phyloP scores from a whole-genome alignment of 2,113 vertebrate species.

The Cricetomys ansorgei region DNA sequence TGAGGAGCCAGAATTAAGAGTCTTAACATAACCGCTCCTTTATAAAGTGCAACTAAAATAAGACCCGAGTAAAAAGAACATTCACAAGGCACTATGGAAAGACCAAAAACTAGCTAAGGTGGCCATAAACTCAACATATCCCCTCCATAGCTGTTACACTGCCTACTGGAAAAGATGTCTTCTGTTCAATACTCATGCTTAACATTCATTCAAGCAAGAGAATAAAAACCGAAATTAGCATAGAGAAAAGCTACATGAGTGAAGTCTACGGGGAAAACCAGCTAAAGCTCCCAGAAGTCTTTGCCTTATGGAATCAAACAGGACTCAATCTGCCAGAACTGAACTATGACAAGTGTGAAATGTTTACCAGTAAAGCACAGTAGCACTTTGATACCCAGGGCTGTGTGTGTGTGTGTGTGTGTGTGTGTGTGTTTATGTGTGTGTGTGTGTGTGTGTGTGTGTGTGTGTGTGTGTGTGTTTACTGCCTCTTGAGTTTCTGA shows the following conservation, averaged over 20 bases:
- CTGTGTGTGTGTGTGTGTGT: not conserved
- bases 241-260: not conserved
- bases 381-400: no score
- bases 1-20: constrained; percentile 10
- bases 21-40: not conserved
- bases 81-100: not conserved
- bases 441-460: not conserved
- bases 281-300: not conserved
- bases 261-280: not conserved
- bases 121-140: not conserved
- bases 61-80: not conserved
- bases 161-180: not conserved
- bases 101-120: not conserved
- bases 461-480: not conserved
- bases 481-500: not conserved
- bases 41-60: not conserved
- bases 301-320: not conserved
- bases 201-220: not conserved
- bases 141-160: not conserved
- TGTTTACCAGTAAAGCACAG: not conserved
- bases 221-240: not conserved
- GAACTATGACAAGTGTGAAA: not conserved
- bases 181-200: not conserved
- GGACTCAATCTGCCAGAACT: not conserved
- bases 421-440: not conserved